phyloP scores from a whole-genome alignment of 2,113 vertebrate genomes.

The Galbula dea region DNA sequence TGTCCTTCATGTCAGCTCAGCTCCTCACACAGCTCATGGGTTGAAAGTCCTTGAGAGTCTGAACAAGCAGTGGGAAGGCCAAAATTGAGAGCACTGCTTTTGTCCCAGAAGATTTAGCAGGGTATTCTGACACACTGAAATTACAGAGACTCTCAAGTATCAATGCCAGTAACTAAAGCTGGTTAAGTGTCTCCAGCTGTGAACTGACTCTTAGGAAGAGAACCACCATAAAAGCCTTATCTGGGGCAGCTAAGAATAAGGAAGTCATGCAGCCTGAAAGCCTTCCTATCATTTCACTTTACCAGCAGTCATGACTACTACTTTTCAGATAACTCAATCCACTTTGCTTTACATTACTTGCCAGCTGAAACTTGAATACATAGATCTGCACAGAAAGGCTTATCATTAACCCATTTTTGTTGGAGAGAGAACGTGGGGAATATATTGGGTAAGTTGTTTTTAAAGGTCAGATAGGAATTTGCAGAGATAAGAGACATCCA shows the following conservation, averaged over 20 bases:
- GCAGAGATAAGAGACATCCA: neutral
- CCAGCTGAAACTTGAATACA: neutral
- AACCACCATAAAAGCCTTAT: neutral
- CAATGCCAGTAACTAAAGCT: neutral
- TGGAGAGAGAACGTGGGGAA: neutral
- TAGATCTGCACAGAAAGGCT: neutral
- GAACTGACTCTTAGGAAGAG: neutral
- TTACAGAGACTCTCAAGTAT: neutral
- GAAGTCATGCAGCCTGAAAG: neutral
- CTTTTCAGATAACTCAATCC: neutral
- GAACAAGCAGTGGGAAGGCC: neutral
- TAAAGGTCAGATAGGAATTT: neutral
- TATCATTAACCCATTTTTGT: neutral
- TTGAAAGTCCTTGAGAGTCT: neutral
- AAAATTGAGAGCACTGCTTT: neutral
- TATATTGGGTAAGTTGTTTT: neutral
- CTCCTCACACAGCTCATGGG: fast-evolving
- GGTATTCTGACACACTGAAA: neutral
- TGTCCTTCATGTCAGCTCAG: neutral
- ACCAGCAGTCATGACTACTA: neutral
- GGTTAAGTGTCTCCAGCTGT: constrained; percentile 10
- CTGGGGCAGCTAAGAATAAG: neutral
- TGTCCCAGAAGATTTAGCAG: neutral
- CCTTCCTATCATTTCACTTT: neutral
- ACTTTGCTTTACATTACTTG: neutral